phyloP scores from a whole-genome alignment of 2,113 vertebrate species.

The Cettia cetti region DNA sequence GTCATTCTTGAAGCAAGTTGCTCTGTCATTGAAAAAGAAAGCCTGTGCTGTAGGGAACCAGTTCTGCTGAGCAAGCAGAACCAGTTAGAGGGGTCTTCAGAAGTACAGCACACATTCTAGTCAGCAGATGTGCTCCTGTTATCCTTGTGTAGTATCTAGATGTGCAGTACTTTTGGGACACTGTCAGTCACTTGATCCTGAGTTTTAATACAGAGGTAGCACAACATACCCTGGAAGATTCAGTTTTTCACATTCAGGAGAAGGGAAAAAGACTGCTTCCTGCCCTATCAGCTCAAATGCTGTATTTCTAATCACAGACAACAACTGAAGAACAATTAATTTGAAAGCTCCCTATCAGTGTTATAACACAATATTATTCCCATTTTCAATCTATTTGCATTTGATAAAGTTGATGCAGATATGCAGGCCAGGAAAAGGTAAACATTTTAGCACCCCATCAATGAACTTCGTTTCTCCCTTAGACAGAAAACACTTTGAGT shows the following conservation, averaged over 20 bases:
- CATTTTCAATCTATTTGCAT: neutral
- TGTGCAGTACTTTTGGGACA: neutral
- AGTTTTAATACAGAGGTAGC: neutral
- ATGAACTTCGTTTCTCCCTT: neutral
- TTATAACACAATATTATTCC: neutral
- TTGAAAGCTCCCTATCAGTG: neutral
- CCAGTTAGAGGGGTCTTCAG: neutral
- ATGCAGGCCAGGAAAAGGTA: neutral
- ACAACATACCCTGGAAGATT: neutral
- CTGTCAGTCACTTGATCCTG: neutral
- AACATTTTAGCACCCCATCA: neutral
- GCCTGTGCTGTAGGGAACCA: fast-evolving
- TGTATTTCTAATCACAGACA: neutral
- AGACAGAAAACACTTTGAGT: neutral
- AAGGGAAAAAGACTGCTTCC: neutral
- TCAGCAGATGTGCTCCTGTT: neutral
- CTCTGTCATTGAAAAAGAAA: neutral
- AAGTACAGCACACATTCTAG: neutral
- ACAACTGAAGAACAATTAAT: neutral
- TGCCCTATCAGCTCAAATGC: neutral
- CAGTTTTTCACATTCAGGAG: neutral
- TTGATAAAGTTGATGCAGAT: neutral
- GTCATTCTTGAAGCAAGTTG: neutral
- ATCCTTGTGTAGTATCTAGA: neutral
- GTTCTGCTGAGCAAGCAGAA: neutral